These are phyloP conservation scores for Erythrolamprus reginae DNA, from an alignment of 2,113 vertebrate genomes.

Conservation along the genomic window DNA sequence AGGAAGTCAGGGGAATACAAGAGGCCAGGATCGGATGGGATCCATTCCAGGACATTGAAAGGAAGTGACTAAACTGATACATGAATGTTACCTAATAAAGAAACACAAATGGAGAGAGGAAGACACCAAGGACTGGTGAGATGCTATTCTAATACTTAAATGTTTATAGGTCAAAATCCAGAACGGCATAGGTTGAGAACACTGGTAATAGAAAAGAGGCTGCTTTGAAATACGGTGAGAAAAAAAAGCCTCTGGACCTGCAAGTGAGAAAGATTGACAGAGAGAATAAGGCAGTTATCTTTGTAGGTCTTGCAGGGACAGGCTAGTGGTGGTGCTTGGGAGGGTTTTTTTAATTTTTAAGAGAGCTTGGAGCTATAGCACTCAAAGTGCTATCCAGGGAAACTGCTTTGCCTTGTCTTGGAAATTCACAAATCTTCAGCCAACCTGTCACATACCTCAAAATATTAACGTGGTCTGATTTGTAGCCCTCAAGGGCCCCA, in stretches of 20 bases:
- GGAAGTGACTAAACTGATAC: conserved; percentile 35
- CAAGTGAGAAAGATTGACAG: neutral
- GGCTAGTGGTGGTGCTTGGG: neutral
- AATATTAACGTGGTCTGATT: neutral
- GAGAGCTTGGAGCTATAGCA: neutral
- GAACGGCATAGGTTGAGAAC: neutral
- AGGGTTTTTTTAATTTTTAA: neutral
- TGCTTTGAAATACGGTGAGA: neutral
- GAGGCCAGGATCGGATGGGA: conserved; percentile 43
- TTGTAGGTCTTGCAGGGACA: neutral
- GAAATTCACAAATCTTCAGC: neutral
- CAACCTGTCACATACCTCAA: neutral
- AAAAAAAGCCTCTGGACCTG: neutral
- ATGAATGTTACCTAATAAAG: conserved; percentile 44
- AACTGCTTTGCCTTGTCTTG: neutral
- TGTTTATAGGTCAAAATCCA: neutral
- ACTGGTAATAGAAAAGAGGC: neutral
- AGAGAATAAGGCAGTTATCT: neutral
- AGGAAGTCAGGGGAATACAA: conserved; percentile 49
- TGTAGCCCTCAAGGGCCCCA: neutral
- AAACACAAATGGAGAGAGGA: conserved; percentile 37
- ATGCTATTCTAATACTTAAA: conserved; percentile 21
- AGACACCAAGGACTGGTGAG: conserved; percentile 1
- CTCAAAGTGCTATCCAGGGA: neutral
- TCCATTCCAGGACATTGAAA: conserved; percentile 48